Evolutionary conservation across 2,113 vertebrate genomes (phyloP).

Genomic region (Poecile atricapillus): DNA sequence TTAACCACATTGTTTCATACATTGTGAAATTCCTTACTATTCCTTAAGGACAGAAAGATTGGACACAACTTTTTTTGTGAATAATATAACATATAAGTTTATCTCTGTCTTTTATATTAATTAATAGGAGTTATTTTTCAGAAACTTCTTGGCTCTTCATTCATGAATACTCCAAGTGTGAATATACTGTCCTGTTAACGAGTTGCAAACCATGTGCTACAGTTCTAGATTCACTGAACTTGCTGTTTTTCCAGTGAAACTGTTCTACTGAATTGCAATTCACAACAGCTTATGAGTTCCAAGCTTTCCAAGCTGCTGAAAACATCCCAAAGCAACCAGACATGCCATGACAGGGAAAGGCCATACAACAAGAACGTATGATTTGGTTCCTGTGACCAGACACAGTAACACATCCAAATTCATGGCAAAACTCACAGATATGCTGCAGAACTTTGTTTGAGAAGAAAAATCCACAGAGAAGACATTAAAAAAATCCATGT

Average conservation of each 20-base stretch:
- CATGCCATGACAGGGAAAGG: background rate
- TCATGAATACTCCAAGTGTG: background rate
- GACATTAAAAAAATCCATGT: background rate
- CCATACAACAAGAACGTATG: background rate
- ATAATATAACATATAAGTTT: background rate
- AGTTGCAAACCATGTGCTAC: background rate
- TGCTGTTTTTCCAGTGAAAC: background rate
- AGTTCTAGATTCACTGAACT: background rate
- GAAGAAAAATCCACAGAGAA: background rate
- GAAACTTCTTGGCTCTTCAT: background rate
- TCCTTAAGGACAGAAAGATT: background rate
- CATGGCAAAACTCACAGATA: background rate
- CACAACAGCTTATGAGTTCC: background rate
- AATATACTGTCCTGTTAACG: background rate
- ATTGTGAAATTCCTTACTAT: background rate
- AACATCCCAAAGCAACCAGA: background rate
- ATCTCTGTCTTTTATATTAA: background rate
- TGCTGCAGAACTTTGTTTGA: background rate
- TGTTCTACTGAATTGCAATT: background rate
- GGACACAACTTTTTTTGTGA: background rate
- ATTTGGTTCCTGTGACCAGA: background rate
- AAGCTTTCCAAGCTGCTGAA: background rate
- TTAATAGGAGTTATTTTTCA: background rate
- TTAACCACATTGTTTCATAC: background rate
- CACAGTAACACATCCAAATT: background rate